These are phyloP conservation scores for Clarias laeviceps DNA, from an alignment of 2,797 vertebrate species.

Conservation along the genomic window DNA sequence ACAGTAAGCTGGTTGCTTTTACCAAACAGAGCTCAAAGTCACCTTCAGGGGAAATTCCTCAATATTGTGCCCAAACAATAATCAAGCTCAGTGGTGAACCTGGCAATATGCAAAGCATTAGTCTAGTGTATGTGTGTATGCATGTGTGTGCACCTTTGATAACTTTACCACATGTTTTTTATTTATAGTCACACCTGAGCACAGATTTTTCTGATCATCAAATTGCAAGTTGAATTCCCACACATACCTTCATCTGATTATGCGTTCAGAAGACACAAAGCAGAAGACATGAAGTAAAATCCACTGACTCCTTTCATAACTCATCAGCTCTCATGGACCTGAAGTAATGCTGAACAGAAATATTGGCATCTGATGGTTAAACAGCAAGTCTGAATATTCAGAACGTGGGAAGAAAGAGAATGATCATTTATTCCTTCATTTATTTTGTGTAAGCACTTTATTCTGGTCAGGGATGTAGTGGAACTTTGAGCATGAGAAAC, in stretches of 20 bases:
- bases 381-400: conserved; percentile 1
- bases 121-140: not conserved
- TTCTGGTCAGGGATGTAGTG: not conserved
- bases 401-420: not conserved
- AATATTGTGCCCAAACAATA: conserved; percentile 41
- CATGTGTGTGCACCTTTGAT: conserved; percentile 6
- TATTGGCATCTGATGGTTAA: not conserved
- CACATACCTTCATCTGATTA: not conserved
- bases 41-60: conserved; percentile 38
- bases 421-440: not conserved
- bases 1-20: conserved; percentile 26
- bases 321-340: not conserved
- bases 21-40: conserved; percentile 31
- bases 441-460: not conserved
- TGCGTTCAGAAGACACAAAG: not conserved
- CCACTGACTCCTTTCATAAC: not conserved
- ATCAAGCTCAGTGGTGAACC: conserved; percentile 39
- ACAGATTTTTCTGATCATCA: not conserved
- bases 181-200: conserved; percentile 39
- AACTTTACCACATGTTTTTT: conserved; percentile 24
- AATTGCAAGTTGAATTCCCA: not conserved
- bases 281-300: conserved; percentile 16
- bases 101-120: conserved; percentile 13
- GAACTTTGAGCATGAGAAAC: not conserved
- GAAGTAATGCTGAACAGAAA: not conserved